phyloP scores from a whole-genome alignment of 2,797 vertebrate species.

The Microchirus variegatus region DNA sequence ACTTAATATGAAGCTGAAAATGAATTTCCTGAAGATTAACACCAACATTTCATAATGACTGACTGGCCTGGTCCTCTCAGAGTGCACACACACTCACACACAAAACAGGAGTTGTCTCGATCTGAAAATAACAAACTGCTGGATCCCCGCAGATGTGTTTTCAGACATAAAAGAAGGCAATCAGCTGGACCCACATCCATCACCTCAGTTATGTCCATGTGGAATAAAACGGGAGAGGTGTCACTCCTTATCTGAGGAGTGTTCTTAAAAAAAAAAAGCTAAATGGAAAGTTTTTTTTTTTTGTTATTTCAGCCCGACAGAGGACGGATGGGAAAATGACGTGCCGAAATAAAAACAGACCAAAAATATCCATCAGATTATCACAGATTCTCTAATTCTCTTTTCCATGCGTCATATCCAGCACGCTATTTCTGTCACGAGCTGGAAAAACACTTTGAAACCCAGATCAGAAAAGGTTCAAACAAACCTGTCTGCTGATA shows the following conservation, averaged over 20 bases:
- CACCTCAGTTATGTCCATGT: too few species aligned
- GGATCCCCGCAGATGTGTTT: too few species aligned
- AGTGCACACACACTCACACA: too few species aligned
- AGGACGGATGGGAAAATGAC: constrained; percentile 14
- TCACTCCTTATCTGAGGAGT: constrained; percentile 31
- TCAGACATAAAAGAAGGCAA: not conserved
- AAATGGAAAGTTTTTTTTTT: constrained; percentile 48
- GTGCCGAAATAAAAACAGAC: constrained; percentile 32
- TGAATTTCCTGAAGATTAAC: too few species aligned
- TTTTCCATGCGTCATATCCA: constrained; percentile 24
- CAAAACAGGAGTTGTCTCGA: too few species aligned
- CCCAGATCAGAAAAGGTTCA: not conserved
- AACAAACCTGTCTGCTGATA: constrained; percentile 2
- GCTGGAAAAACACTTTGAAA: constrained; percentile 3
- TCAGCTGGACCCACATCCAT: constrained; percentile 1
- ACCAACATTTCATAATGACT: too few species aligned
- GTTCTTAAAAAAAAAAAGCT: constrained; percentile 50
- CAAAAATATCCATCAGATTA: constrained; percentile 42
- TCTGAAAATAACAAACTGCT: too few species aligned
- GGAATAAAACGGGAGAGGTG: not conserved
- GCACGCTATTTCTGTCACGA: constrained; percentile 21
- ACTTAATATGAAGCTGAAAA: too few species aligned
- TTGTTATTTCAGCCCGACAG: constrained; percentile 22
- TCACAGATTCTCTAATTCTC: constrained; percentile 31
- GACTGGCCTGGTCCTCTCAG: too few species aligned